phyloP scores from a whole-genome alignment of 1,140 invertebrate species.

The Saccostrea echinata region DNA sequence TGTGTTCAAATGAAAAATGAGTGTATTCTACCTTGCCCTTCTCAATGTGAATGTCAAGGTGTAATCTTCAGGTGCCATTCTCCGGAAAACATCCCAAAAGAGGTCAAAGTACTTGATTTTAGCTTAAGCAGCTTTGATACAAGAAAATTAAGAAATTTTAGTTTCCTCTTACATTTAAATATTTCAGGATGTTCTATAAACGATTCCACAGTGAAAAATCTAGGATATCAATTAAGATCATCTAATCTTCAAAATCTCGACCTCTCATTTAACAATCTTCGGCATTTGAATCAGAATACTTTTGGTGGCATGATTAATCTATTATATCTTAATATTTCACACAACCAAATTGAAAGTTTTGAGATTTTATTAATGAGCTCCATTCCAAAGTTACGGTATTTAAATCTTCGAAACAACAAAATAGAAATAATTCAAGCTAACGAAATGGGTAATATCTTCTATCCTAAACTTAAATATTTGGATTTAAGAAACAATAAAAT shows the following conservation, averaged over 20 bases:
- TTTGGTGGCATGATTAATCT: background rate
- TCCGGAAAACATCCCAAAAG: background rate
- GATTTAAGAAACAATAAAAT: background rate
- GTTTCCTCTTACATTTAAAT: background rate
- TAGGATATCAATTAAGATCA: background rate
- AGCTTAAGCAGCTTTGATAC: background rate
- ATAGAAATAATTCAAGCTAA: background rate
- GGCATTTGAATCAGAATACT: background rate
- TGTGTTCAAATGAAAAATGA: background rate
- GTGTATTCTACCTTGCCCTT: background rate
- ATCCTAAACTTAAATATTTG: background rate
- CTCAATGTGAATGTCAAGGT: background rate
- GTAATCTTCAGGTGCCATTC: background rate
- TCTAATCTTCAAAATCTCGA: background rate
- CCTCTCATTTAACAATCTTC: background rate
- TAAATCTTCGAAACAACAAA: background rate
- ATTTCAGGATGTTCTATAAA: background rate
- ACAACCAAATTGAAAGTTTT: background rate
- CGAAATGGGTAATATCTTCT: background rate
- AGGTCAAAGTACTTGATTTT: background rate
- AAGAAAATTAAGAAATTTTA: background rate
- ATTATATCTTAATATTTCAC: slow-evolving; percentile 18
- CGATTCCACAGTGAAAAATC: background rate
- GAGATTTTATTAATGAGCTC: background rate
- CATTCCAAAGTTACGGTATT: background rate